Conservation (phyloP, 2,888 invertebrate genomes). For the Tetragonula carbonaria region DNA sequence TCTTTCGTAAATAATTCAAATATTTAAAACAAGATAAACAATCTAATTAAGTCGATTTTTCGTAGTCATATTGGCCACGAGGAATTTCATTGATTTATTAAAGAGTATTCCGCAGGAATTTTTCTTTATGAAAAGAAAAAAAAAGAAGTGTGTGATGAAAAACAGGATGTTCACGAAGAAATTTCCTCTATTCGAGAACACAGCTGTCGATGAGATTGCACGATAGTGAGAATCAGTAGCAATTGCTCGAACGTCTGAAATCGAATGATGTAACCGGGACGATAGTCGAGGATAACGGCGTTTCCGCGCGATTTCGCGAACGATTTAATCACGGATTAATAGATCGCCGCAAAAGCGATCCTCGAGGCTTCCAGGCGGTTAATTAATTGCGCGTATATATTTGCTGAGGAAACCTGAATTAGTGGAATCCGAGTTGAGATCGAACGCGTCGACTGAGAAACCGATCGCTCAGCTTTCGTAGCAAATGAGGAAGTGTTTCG, state of each 20-base stretch:
- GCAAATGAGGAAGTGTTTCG: constrained; percentile 43
- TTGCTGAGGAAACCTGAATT: constrained; percentile 35
- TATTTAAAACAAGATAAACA: too few species aligned
- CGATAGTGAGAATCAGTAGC: background rate
- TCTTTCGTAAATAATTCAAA: too few species aligned
- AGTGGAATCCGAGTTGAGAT: constrained; percentile 34
- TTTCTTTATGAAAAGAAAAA: background rate
- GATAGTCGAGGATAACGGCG: constrained; percentile 13
- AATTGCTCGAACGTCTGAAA: constrained; percentile 10
- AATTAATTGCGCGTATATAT: constrained; percentile 53
- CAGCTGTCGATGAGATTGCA: background rate
- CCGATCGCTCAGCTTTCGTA: constrained; percentile 8
- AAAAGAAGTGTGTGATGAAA: too few species aligned
- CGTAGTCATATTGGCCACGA: too few species aligned
- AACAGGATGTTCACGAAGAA: too few species aligned
- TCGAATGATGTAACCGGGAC: constrained; percentile 9
- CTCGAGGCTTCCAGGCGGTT: constrained; percentile 32
- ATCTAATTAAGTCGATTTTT: too few species aligned
- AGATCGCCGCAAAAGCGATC: constrained; percentile 49
- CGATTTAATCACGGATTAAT: constrained; percentile 55
- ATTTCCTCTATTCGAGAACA: background rate
- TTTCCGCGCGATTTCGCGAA: constrained; percentile 44
- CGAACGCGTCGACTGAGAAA: constrained; percentile 31
- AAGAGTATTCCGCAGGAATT: too few species aligned
- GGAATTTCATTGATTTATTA: too few species aligned